Base-by-base conservation (phyloP, 1,140 invertebrate genomes). In the Nixonia krombeini region DNA sequence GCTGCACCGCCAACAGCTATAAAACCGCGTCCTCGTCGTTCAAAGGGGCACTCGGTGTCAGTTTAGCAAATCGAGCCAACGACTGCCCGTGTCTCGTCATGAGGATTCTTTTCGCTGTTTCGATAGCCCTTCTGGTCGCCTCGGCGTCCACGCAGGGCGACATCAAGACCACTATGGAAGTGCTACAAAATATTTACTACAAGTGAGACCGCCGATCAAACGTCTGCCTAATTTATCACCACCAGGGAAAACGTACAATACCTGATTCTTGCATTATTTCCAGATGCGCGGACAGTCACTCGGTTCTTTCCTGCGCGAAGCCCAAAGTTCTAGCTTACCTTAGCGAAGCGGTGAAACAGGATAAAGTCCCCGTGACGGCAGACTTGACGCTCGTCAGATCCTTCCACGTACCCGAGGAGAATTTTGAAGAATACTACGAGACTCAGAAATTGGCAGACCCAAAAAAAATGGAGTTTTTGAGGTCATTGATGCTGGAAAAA, bases 281-380 rank as follows among this genome's bases (percentile, higher is more conserved):
- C 62, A 85, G 83, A 51, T 85, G 83, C 51, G 63, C 75, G 2
- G 74, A 84, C 41, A 81, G 76, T 29, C 63, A 82, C n/a, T 78
- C 78, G 1, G 69, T 83, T 59, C 46, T 86, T 26, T 82, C 85
- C 44, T 94, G 93, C 81, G 90, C 91, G 28, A 91, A 92, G 70
- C 92, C 92, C 6, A 92, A 91, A 79, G 87, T 93, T 9, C 76
- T 93, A 56, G 84, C 88, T 37, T 94, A 92, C 87, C 86, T 93
- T 29, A 90, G 88, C 57, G 82, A 87, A 15, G 90, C 90, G 2
- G 81, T 87, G 16, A 87, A 89, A 55, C 86, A 91, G 66, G 88
- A 91, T 23, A 88, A 89, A 70, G 89, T 94, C 51, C 87, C 87
- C 10, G 88, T 94, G 35, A 93, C 92, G 1, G 87, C 92, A 2